Base-by-base conservation (phyloP, 2,888 invertebrate species). In the Apotomis turbidana region DNA sequence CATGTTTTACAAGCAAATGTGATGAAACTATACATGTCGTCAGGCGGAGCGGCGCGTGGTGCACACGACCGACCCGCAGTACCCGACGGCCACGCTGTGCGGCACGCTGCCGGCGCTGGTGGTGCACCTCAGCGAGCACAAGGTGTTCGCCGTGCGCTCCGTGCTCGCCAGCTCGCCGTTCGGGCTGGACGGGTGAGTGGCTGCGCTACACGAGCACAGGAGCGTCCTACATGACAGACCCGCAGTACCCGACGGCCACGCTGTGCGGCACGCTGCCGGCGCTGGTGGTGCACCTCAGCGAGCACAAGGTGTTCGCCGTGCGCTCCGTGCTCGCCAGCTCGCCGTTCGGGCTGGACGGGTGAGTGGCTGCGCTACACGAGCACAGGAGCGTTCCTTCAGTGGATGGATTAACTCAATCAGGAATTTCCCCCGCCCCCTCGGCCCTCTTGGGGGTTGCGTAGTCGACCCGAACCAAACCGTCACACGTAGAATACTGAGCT, bases 71-170 rank as follows among this genome's bases (percentile, higher is more conserved):
- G 98, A 98, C 93, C 98, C 98, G 3, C 95, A 96, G 83, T 98
- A 96, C 93, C 98, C 99, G 2, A 96, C 96, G 74, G 93, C 97
- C 41, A 97, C 97, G 55, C 89, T 98, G 55, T 95, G 96, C 76
- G 98, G 98, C 61, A 97, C 97, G 75, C 93, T 99, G 78, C 98
- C 98, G 0, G 96, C 97, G 86, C 94, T 99, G 27, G 96, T 97
- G 49, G 97, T 97, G 64, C 99, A 99, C 88, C 94, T 98, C 60
- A 98, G 97, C 90, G 98, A 99, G 87, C 96, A 96, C 80, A 99
- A 98, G 94, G 96, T 98, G 80, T 79, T 82, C 76, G 89, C 90
- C 69, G 87, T 90, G 75, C 86, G 90, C 72, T 85, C 87, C 75
- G 88, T 89, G 71, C 71, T 69, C 78, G 49, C 78, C 44, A 44